Evolutionary conservation across 2,797 vertebrate species (phyloP).

Genomic region (Mormyrus hasselquistii): DNA sequence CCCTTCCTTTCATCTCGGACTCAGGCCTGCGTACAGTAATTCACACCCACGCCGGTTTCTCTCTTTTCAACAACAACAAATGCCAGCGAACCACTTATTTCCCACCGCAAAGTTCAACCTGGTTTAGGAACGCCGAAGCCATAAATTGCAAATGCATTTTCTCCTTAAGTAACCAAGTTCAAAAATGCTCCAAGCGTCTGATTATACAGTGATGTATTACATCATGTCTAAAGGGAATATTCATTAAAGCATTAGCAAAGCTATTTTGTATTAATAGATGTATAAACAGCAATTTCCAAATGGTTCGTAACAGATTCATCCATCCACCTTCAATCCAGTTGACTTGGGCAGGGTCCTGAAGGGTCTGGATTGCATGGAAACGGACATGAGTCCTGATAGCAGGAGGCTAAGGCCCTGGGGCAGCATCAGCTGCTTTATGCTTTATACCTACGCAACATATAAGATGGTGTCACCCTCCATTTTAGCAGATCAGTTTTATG

Average conservation of each 20-base stretch:
- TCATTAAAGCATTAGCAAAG: conserved; percentile 6
- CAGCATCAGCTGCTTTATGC: neutral
- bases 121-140: neutral
- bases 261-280: neutral
- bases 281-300: neutral
- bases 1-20: conserved; percentile 11
- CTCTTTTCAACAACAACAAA: neutral
- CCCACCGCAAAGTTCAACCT: neutral
- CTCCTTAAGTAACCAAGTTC: neutral
- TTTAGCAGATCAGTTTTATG: neutral
- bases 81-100: neutral
- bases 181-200: neutral
- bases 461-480: neutral
- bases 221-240: neutral
- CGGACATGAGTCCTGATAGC: neutral
- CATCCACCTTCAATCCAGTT: neutral
- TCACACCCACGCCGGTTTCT: neutral
- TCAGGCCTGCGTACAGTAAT: neutral
- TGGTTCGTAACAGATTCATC: neutral
- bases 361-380: neutral
- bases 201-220: neutral
- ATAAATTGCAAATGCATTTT: neutral
- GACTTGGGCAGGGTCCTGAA: neutral
- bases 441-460: neutral
- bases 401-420: neutral